phyloP scores from a whole-genome alignment of 1,140 invertebrate species.

The Drosophila rhopaloa region DNA sequence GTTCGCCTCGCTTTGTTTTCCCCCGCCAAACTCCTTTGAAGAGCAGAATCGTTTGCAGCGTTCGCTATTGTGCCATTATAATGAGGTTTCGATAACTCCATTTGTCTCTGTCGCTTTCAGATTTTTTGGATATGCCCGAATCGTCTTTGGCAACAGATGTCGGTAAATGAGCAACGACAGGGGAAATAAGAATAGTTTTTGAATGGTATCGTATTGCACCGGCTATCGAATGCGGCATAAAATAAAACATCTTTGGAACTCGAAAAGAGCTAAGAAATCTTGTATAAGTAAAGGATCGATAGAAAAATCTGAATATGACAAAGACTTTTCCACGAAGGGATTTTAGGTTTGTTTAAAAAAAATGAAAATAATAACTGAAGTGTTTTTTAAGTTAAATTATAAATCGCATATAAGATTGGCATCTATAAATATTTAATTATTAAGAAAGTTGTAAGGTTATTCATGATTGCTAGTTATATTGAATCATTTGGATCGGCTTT shows the following conservation, averaged over 20 bases:
- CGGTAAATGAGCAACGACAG: conserved; percentile 11
- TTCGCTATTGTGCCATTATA: conserved; percentile 69
- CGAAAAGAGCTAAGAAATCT: too few relatives aligned
- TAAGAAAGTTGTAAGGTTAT: too few relatives aligned
- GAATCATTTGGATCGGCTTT: too few relatives aligned
- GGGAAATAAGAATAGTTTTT: conserved; percentile 15
- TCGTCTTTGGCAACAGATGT: conserved; percentile 38
- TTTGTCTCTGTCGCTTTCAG: conserved; percentile 74
- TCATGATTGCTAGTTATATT: too few relatives aligned
- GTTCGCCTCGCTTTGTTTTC: background rate
- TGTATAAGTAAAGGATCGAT: too few relatives aligned
- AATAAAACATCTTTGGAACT: background rate
- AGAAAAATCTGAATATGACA: too few relatives aligned
- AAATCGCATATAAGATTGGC: too few relatives aligned
- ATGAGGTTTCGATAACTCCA: conserved; percentile 81
- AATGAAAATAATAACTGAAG: too few relatives aligned
- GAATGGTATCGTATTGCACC: conserved; percentile 9
- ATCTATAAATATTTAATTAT: too few relatives aligned
- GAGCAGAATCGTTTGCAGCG: conserved; percentile 26
- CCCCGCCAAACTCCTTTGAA: background rate
- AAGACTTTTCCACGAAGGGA: too few relatives aligned
- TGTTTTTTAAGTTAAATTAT: too few relatives aligned
- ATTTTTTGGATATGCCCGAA: conserved; percentile 41
- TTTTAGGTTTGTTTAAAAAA: too few relatives aligned
- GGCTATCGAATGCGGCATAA: background rate